Conservation (phyloP, 53 echinoderm and acorn worm genomes). For the Temnopleurus reevesii region DNA sequence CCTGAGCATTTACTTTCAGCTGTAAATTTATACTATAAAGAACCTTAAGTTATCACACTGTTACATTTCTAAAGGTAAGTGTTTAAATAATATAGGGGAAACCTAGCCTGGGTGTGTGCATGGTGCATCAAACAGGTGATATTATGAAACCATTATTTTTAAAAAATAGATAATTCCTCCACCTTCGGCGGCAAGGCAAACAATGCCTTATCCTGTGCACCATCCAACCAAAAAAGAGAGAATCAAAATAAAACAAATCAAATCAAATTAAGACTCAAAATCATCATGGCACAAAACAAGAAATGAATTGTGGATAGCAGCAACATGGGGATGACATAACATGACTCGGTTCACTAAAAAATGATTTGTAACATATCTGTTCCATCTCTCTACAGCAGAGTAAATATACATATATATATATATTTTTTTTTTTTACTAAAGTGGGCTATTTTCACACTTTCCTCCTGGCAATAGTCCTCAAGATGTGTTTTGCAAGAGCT, state of each 20-base stretch:
- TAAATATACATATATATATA: too few relatives aligned
- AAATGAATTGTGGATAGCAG: not conserved
- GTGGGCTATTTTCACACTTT: too few relatives aligned
- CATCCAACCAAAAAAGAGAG: not conserved
- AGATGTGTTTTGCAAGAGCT: too few relatives aligned
- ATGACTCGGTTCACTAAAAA: not conserved
- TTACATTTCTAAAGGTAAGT: not conserved
- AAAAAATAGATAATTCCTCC: constrained; percentile 6
- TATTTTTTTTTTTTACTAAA: too few relatives aligned
- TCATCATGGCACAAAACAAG: not conserved
- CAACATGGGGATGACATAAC: not conserved
- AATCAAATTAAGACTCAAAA: not conserved
- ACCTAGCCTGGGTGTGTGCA: not conserved
- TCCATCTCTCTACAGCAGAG: not conserved
- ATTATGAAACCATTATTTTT: not conserved
- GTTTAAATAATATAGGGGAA: not conserved
- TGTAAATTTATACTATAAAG: too few relatives aligned
- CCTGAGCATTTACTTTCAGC: too few relatives aligned
- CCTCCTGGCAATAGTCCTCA: too few relatives aligned
- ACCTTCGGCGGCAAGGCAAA: constrained; percentile 60
- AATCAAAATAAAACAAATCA: constrained; percentile 19
- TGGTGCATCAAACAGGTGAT: not conserved
- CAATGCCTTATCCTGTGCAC: constrained; percentile 41
- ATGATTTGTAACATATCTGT: not conserved
- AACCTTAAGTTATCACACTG: not conserved